Base-by-base conservation (phyloP, 64 coral and sea anemone genomes). In the Platygyra sinensis region DNA sequence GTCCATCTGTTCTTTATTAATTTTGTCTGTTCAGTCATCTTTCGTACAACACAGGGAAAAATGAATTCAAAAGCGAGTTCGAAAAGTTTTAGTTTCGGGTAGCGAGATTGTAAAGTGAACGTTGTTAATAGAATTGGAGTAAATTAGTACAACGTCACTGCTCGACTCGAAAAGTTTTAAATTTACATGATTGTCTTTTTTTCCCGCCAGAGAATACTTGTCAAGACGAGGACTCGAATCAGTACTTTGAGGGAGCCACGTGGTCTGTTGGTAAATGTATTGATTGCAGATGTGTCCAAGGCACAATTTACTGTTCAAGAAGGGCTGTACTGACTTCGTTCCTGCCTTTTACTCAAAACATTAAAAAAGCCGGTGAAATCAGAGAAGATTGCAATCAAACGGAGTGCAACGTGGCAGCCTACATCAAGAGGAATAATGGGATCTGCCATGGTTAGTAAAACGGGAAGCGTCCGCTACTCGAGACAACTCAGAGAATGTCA, bases 251-350 rank as follows among this genome's bases (percentile, higher is more conserved):
- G 1, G 76, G 76, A n/a, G n/a, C 76, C 76, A 79, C 49, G 76
- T 79, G 76, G 76, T 79, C 76, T 79, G 76, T 79, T 79, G 76
- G 76, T 55, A 24, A n/a, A 17, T 79, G 76, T 50, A 79, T 79
- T 8, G 7, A 52, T n/a, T 79, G 76, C 50, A 54, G 42, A 10
- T 79, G 76, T 9, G 12, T 4, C 9, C 46, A n/a, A 4, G 51
- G 76, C 49, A 79, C 59, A 24, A 79, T 79, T 59, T 8, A 55
- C n/a, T 79, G 76, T 25, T 55, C 22, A 52, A 79, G 76, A 55
- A 28, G 3, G 14, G 22, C 59, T 27, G 22, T 28, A 13, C 4
- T 55, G 3, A 24, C 46, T 12, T 79, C 76, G 59, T 79, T 79
- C 25, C 49, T 55, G 52, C 9, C 10, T 18, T 36, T 78, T 12